Conservation (phyloP, 2,888 invertebrate genomes). For the Cylloceria caligata region DNA sequence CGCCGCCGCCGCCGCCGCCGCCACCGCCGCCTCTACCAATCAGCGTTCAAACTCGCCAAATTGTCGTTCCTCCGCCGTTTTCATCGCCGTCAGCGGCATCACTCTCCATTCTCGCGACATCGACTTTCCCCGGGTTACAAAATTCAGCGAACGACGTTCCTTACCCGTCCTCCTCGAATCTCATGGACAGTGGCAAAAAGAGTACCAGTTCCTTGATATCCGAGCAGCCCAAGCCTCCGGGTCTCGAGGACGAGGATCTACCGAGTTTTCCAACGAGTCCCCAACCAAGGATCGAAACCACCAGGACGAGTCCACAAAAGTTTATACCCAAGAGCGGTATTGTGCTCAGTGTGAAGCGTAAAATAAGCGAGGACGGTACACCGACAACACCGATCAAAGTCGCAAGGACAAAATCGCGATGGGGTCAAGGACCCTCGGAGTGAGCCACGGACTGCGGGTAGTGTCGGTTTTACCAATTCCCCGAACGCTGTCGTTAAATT, state of each 20-base stretch:
- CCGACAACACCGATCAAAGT: constrained; percentile 70
- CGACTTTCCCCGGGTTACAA: constrained; percentile 38
- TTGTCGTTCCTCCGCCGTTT: constrained; percentile 38
- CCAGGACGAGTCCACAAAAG: constrained; percentile 63
- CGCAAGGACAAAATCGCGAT: constrained; percentile 79
- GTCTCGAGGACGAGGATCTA: constrained; percentile 80
- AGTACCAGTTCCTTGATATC: constrained; percentile 53
- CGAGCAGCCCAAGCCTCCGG: constrained; percentile 81
- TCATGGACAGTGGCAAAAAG: constrained; percentile 43
- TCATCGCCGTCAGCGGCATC: constrained; percentile 50
- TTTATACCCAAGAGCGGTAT: constrained; percentile 79
- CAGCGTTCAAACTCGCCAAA: constrained; percentile 50
- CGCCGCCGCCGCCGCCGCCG: constrained; percentile 60
- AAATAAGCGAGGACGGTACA: constrained; percentile 73
- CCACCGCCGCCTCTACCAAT: constrained; percentile 49
- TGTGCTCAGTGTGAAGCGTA: constrained; percentile 79
- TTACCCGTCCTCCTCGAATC: constrained; percentile 33
- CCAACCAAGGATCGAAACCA: constrained; percentile 52
- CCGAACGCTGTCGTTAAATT: constrained; percentile 24
- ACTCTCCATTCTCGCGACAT: not conserved
- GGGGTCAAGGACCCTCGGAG: constrained; percentile 81
- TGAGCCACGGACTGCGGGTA: constrained; percentile 55
- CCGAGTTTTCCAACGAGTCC: constrained; percentile 74
- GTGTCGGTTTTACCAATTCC: not conserved
- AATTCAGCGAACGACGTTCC: constrained; percentile 35